These are phyloP conservation scores for Myrmophylax atrothorax DNA, from an alignment of 2,113 vertebrate genomes.

Conservation along the genomic window DNA sequence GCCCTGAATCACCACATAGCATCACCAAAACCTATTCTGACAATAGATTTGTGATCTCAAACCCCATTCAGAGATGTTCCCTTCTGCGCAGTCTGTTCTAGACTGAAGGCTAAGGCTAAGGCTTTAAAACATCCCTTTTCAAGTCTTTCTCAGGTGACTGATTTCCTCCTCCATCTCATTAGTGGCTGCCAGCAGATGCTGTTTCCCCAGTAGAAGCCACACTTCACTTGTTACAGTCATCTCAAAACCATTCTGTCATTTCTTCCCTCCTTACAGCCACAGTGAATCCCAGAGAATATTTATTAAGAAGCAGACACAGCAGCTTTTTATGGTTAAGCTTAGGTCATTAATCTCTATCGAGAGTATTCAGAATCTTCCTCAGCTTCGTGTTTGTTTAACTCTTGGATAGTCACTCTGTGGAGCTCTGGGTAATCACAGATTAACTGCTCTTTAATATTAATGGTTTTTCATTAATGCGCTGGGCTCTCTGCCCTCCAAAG, in stretches of 20 bases:
- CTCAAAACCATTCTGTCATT: background rate
- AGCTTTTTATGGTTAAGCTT: conserved; percentile 4
- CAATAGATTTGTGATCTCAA: background rate
- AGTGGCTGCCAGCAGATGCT: background rate
- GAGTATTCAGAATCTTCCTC: conserved; percentile 17
- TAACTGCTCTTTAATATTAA: conserved; percentile 47
- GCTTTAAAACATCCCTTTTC: background rate
- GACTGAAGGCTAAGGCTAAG: background rate
- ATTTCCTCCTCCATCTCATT: conserved; percentile 20
- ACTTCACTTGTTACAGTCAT: background rate
- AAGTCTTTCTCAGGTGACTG: conserved; percentile 22
- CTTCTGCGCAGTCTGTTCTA: background rate
- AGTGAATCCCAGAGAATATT: background rate
- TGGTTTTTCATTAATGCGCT: background rate
- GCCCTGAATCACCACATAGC: background rate
- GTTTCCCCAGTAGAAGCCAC: conserved; percentile 17
- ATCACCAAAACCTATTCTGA: background rate
- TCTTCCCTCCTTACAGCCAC: background rate
- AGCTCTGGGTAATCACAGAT: conserved; percentile 4
- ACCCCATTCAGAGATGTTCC: background rate
- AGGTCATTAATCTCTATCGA: conserved; percentile 16
- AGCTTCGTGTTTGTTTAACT: conserved; percentile 28
- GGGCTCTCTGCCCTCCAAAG: background rate
- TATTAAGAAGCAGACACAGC: background rate
- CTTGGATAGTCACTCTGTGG: background rate